Evolutionary conservation across 2,113 vertebrate species (phyloP), one percentile per base, ranked within the genome.

Genomic region (Hypocryptadius cinnamomeus): DNA sequence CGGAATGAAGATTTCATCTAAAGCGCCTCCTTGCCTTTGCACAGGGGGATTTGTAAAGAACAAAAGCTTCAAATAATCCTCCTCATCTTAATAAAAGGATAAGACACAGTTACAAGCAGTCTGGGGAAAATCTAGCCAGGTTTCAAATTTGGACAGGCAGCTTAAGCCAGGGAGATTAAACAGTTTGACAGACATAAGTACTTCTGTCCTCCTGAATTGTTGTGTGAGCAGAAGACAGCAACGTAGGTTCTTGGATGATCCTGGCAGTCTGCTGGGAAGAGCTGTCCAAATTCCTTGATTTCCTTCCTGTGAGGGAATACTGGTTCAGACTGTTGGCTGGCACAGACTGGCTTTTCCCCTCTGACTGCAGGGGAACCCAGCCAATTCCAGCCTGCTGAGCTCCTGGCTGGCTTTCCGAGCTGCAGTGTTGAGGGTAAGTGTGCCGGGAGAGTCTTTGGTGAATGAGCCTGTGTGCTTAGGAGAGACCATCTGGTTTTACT

Each of bases 31-130:
- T 91, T 93, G 61, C 71, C 54, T 95, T 81, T 73, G 51, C 85
- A 84, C 48, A 27, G 37, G 42, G 51, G 65, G 74, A 69, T 94
- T 96, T 80, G 76, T 92, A 87, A 85, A 93, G 78, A 96, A 92
- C 85, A 96, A 95, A 90, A 88, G 73, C 74, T 85, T 89, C 51
- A 85, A 86, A 45, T 92, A 92, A 96, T 96, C 92, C 88, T 89
- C 68, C 61, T 96, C 97, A 94, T 96, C 63, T 92, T 93, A 87
- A 94, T 94, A 95, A 94, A 92, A 65, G 85, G 28, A 85, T 93
- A 88, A 95, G 68, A 79, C 37, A 72, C 94, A 91, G 86, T 96
- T 92, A 80, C 88, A 96, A 92, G 53, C 64, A 61, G 65, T 68
- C 56, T 93, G 77, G 76, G 59, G 69, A 84, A 96, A 92, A 84